phyloP scores from a whole-genome alignment of 1,140 invertebrate species.

The Limonius californicus region DNA sequence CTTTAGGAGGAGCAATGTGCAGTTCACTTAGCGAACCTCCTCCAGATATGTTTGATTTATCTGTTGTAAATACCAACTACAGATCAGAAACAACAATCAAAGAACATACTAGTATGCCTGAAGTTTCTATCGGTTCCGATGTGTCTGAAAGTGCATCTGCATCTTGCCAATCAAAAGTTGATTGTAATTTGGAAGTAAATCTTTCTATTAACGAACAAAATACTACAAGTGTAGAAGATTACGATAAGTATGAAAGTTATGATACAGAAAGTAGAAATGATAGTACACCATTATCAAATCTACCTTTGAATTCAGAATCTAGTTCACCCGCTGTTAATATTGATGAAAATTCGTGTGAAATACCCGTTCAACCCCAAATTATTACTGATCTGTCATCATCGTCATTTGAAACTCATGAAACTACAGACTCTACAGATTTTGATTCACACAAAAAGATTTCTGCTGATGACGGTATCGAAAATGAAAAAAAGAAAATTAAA shows the following conservation, averaged over 20 bases:
- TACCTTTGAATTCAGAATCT: slow-evolving; percentile 21
- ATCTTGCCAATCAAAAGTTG: background rate
- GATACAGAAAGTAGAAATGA: background rate
- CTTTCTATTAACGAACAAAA: background rate
- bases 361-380: slow-evolving; percentile 40
- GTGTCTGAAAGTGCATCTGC: background rate
- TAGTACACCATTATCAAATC: slow-evolving; percentile 5
- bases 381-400: slow-evolving; percentile 18
- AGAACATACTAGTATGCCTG: background rate
- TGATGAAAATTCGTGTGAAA: slow-evolving; percentile 38
- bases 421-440: background rate
- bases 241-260: background rate
- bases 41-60: slow-evolving; percentile 46
- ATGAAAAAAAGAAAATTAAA: background rate
- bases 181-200: background rate
- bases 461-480: background rate
- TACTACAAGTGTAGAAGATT: background rate
- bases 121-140: background rate
- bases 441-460: background rate
- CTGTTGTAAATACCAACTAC: slow-evolving; percentile 9
- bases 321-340: slow-evolving; percentile 30
- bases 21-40: slow-evolving; percentile 46
- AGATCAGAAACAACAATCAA: background rate
- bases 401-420: background rate
- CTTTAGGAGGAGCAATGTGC: slow-evolving; percentile 42